A percentile compares a stretch with the other conserved stretches of the same genome.
phyloP scores from a whole-genome alignment of 2,797 vertebrate species.

The Acropternis orthonyx region DNA sequence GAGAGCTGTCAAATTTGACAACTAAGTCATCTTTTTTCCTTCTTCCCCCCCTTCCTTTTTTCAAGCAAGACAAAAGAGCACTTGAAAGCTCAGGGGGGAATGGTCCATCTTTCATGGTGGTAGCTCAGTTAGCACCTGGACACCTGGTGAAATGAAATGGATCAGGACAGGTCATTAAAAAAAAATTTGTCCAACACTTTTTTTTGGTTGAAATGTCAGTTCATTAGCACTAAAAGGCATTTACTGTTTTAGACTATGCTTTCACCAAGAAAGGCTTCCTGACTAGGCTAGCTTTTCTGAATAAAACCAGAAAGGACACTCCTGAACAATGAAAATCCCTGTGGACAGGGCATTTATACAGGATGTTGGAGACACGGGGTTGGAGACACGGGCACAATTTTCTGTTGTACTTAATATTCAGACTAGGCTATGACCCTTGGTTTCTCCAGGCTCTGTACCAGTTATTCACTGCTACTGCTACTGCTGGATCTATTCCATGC shows the following conservation, averaged over 20 bases:
- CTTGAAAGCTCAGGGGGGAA: constrained; percentile 2
- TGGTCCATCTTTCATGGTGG: background rate
- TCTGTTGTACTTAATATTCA: constrained; percentile 26
- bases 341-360: constrained; percentile 3
- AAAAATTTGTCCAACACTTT: background rate
- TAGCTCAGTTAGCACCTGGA: constrained; percentile 7
- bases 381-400: background rate
- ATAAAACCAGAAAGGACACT: constrained; percentile 39
- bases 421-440: background rate
- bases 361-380: background rate
- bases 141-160: background rate
- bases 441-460: background rate
- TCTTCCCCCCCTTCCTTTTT: background rate
- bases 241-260: background rate
- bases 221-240: constrained; percentile 38
- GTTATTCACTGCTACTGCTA: background rate
- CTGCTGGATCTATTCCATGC: background rate
- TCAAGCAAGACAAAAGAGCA: background rate
- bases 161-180: background rate
- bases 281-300: background rate
- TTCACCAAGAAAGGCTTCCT: background rate
- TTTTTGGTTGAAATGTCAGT: background rate
- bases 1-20: constrained; percentile 37
- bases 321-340: constrained; percentile 27
- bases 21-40: background rate